Evolutionary conservation across 2,113 vertebrate species (phyloP), one percentile per base, ranked within the genome.

Genomic region (Vulpes lagopus): DNA sequence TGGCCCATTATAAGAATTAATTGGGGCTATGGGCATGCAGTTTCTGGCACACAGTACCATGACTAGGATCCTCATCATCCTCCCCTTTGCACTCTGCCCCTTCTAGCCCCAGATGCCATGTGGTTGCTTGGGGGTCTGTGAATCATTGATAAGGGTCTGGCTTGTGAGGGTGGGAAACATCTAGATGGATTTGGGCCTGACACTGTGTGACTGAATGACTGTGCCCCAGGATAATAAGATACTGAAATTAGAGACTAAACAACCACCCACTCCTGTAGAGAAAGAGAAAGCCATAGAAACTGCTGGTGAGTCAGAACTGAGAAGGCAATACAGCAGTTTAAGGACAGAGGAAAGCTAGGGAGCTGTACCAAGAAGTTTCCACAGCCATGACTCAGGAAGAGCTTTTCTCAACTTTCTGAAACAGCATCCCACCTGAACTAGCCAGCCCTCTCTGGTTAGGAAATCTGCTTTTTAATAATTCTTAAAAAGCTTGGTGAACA

Each of bases 161-260:
- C 30, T 55, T 22, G 17, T 22, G 16, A 49, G 53, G 30, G 14
- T 35, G 49, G 51, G 27, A 49, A 16, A 60, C 22, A 8, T 67
- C 78, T 30, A 55, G 15, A 12, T 30, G 35, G n/a, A 35, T 91
- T 57, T 62, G 38, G 57, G n/a, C 65, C 84, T 80, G 86, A 27
- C 3, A 0, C 53, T 25, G 7, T 49, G 89, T 43, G 55, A 43
- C 35, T 78, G 53, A 59, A 35, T 25, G 11, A 43, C 1, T 1
- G 17, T 8, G 6, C 22, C 74, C 32, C 20, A 59, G 74, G 62
- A 79, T 25, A 51, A 91, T 4, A n/a, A 92, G 82, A 55, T 30
- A 96, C 59, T 91, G 92, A 38, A 84, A 93, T 27, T 38, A 92
- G 88, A 94, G 51, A 73, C 97, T 69, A 96, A 97, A 95, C 94